Base-by-base conservation (phyloP, 2,113 vertebrate genomes). In the Alligator sinensis region DNA sequence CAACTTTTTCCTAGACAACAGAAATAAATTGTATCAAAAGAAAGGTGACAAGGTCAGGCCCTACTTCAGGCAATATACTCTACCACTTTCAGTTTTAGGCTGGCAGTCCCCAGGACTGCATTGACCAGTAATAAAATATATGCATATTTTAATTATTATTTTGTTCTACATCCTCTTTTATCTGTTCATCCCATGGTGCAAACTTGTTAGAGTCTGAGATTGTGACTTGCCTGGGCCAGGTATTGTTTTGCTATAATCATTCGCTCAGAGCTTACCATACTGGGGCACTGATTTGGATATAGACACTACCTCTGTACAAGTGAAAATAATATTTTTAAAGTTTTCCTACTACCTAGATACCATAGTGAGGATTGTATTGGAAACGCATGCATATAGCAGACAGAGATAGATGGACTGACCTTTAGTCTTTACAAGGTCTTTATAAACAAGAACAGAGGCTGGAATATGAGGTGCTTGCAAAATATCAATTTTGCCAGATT, bases 341-440 rank as follows among this genome's bases (percentile, higher is more conserved):
- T 92, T 82, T 38, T 84, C 87, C 66, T 80, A 2, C 59, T 80
- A 70, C 83, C 59, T 57, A 38, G 78, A 59, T 2, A 3, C 0
- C 0, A 25, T 15, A 34, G 72, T 22, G 77, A 77, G 22, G 9
- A 47, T 18, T 94, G 27, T 62, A 27, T 59, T 87, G 87, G 72
- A 89, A 77, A 86, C 38, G 30, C 0, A 0, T 30, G 58, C 54
- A 61, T 57, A 84, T 28, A 61, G 64, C 4, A 88, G 83, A 78
- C 83, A 94, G 60, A 87, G 77, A 88, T 74, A 80, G 55, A 92
- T 80, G 62, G 61, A 61, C 17, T 89, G 80, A 86, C 89, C 57
- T 92, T 95, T 79, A 82, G 34, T 83, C 89, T 88, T 89, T 22
- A 72, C 82, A 87, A 88, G 79, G 27, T 86, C 77, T 93, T 92